Base-by-base conservation (phyloP, 2,888 invertebrate genomes). In the Heliconius ismenius region DNA sequence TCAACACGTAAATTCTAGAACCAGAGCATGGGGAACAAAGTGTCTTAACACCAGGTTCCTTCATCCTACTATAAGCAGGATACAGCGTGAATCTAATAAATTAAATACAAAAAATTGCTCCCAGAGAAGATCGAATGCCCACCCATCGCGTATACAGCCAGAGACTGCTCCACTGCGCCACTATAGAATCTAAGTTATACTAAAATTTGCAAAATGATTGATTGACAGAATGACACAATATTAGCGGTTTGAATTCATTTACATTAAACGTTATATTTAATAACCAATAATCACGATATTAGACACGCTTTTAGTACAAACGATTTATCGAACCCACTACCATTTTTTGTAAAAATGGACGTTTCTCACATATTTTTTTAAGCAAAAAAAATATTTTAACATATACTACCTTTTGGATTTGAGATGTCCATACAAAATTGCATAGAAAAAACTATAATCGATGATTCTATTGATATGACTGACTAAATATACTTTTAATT, bases 401-500 rank as follows among this genome's bases (percentile, higher is more conserved):
- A 58, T 18, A 68, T 77, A 67, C 4, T 43, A 64, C 64, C 9
- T 75, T 81, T 75, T 74, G n/a, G 13, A 0, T 26, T 70, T 73
- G 36, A 4, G 13, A 49, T 26, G 72, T 72, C 15, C 58, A 63
- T 39, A 60, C 70, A 77, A 75, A 70, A 79, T 77, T 76, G 67
- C 68, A 79, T 18, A 43, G 62, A 62, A 73, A 62, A 73, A 73
- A 73, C 7, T 18, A 73, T 84, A 86, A 89, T 91, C 89, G 89
- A 92, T 92, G 91, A 86, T 84, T 88, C 88, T 88, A 91, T 91
- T 88, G 87, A 85, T 80, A 78, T 86, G 88, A 86, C 81, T 81
- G 80, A 80, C 86, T 85, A 90, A 92, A 93, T 92, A 89, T 82
- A 63, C 79, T 91, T 92, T 90, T 93, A 93, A 93, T 93, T 92